phyloP scores from a whole-genome alignment of 2,797 vertebrate species.

The Triplophysa bombifrons region DNA sequence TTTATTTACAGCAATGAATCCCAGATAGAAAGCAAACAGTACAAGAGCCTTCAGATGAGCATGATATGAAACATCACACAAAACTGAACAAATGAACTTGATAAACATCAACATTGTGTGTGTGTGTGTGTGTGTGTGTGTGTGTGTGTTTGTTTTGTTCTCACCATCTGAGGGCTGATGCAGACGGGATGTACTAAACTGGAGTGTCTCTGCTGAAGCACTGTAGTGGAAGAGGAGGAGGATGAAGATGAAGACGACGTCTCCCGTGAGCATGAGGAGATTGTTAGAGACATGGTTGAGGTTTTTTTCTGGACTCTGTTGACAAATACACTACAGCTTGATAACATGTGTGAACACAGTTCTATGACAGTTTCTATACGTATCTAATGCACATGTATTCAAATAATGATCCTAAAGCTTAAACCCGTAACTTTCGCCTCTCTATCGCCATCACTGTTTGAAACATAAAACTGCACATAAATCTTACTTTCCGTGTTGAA shows the following conservation, averaged over 20 bases:
- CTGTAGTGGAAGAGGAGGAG: constrained; percentile 62
- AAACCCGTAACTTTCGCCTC: too few species aligned
- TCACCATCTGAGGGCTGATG: constrained; percentile 69
- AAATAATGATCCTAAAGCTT: background rate
- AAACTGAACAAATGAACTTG: too few species aligned
- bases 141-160: background rate
- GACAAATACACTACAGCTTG: background rate
- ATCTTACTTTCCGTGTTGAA: too few species aligned
- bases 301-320: constrained; percentile 77
- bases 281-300: constrained; percentile 79
- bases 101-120: too few species aligned
- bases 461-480: too few species aligned
- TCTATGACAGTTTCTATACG: background rate
- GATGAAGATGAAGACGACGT: constrained; percentile 58
- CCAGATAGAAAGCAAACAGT: too few species aligned
- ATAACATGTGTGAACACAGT: background rate
- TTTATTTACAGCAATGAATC: too few species aligned
- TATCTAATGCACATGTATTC: background rate
- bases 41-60: too few species aligned
- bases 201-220: constrained; percentile 69
- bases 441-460: too few species aligned
- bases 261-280: constrained; percentile 73
- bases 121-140: too few species aligned
- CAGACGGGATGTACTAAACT: constrained; percentile 73
- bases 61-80: too few species aligned